phyloP scores from a whole-genome alignment of 2,113 vertebrate genomes.

The Pogonocichla stellata region DNA sequence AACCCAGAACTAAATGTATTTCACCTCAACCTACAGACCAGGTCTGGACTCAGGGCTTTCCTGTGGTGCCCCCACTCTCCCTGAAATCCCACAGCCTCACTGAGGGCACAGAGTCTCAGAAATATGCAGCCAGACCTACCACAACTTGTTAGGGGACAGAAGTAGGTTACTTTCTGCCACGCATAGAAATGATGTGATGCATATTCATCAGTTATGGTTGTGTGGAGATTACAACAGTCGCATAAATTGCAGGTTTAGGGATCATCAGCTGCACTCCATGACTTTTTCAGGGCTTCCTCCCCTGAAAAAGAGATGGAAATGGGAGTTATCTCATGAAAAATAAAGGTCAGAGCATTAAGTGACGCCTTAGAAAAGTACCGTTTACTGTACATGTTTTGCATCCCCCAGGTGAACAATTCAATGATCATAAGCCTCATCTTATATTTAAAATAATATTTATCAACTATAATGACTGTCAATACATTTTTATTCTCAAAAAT shows the following conservation, averaged over 20 bases:
- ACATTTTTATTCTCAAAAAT: conserved; percentile 18
- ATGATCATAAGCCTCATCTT: neutral
- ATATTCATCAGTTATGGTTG: conserved; percentile 52
- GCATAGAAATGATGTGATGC: conserved; percentile 45
- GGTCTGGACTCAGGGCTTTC: neutral
- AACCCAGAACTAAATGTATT: neutral
- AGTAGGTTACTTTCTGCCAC: conserved; percentile 39
- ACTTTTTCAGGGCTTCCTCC: conserved; percentile 9
- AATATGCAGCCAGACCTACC: neutral
- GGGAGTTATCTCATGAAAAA: neutral
- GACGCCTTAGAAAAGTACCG: neutral
- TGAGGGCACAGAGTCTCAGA: neutral
- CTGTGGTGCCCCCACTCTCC: rapidly evolving
- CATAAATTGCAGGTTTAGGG: conserved; percentile 54
- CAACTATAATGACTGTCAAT: neutral
- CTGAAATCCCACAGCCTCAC: neutral
- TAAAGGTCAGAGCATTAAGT: neutral
- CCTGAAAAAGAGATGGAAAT: neutral
- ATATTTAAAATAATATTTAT: conserved; percentile 23
- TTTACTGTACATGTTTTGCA: neutral
- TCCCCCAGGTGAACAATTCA: neutral
- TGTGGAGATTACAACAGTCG: neutral
- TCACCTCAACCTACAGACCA: neutral
- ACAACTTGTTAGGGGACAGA: conserved; percentile 3
- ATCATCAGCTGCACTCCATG: neutral